Evolutionary conservation across 2,113 vertebrate genomes (phyloP).

Genomic region (rat (Rattus norvegicus)): DNA sequence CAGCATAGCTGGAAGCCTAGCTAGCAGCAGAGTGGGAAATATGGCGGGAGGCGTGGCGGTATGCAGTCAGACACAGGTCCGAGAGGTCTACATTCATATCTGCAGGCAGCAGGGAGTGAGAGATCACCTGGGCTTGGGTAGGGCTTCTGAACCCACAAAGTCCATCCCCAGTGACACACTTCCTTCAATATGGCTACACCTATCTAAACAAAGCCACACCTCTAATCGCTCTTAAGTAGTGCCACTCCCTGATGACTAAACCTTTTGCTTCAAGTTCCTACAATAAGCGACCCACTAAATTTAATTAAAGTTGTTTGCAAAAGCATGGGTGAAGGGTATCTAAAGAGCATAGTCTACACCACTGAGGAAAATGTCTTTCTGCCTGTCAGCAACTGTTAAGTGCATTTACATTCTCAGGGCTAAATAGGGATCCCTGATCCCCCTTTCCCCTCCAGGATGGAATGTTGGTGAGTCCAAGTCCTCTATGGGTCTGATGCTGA

Average conservation of each 20-base stretch:
- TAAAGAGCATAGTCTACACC: not conserved
- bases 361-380: not conserved
- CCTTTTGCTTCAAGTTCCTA: not conserved
- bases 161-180: not conserved
- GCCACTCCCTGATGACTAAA: not conserved
- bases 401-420: not conserved
- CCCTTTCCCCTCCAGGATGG: not conserved
- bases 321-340: not conserved
- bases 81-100: not conserved
- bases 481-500: not conserved
- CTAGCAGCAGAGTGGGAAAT: too few species aligned
- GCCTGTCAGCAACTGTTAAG: not conserved
- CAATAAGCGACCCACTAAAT: not conserved
- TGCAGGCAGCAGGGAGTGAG: not conserved
- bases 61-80: not conserved
- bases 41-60: not conserved
- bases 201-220: not conserved
- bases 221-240: not conserved
- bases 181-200: not conserved
- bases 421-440: too few species aligned
- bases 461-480: not conserved
- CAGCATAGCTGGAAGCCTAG: not conserved
- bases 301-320: not conserved
- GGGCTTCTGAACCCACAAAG: not conserved
- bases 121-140: not conserved